Base-by-base conservation (phyloP, 2,797 vertebrate species). In the Gouania willdenowi region DNA sequence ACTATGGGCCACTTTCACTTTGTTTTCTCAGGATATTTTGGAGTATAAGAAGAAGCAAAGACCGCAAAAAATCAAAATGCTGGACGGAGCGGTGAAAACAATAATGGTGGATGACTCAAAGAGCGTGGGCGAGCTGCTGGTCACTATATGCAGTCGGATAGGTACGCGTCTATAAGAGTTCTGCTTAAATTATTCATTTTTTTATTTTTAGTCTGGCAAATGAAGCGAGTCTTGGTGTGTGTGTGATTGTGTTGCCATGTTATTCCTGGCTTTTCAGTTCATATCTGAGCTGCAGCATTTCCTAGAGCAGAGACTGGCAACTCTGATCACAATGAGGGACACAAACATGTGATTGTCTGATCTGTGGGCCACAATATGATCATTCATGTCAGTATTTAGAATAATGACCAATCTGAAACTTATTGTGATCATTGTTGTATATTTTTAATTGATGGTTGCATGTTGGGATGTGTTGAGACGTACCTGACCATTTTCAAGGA, bases 21-120 rank as follows among this genome's bases (percentile, higher is more conserved):
- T 6, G 47, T 30, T 45, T 25, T 36, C 35, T 15, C 48, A 99
- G 97, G 97, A 99, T 55, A 72, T 98, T 44, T 52, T 99, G 84
- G 97, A 98, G 66, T 99, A 99, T 69, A 99, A 98, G 84, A 98
- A 98, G 86, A 99, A 99, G 40, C 95, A 98, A 61, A 88, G 94
- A 59, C 96, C 97, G 1, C 96, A 97, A 67, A 98, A 97, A 83
- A 98, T 99, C 51, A 93, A 96, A 45, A 99, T 99, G 97, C 75
- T 99, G 73, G 97, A 99, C 32, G 95, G 97, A 0, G 88, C 96
- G 0, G 87, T 98, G 41, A 99, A 99, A 83, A 99, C 95, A 1
- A 94, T 99, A 55, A 97, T 99, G 96, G 94, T 99, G 80, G 96
- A 99, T 4, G 97, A 99, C 74, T 98, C 97, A 1, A 99, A 99